Percentiles rank a stretch among this genome's conserved stretches.
These are phyloP conservation scores for Chaetura pelagica DNA, from an alignment of 2,113 vertebrate species.

Conservation along the genomic window DNA sequence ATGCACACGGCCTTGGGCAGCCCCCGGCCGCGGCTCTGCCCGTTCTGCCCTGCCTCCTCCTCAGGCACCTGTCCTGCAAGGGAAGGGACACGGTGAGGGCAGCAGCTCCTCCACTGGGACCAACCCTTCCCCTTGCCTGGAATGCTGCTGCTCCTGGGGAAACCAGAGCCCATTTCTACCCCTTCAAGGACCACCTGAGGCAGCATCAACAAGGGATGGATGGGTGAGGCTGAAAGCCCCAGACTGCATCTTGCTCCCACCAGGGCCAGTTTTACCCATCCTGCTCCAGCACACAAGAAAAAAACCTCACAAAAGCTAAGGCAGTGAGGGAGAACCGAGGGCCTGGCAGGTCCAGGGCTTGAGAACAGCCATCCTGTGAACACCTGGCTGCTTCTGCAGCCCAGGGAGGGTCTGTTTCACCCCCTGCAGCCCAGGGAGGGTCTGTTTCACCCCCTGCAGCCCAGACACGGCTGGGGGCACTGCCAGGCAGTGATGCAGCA, in stretches of 20 bases:
- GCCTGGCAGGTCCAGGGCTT: rapidly evolving
- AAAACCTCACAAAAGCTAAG: too few relatives aligned
- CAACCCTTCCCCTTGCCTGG: rapidly evolving
- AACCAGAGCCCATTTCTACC: rapidly evolving
- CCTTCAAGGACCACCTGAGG: rapidly evolving
- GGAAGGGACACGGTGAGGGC: neutral
- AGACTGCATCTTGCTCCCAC: rapidly evolving
- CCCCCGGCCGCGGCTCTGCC: constrained; percentile 77
- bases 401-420: too few relatives aligned
- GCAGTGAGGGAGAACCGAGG: rapidly evolving
- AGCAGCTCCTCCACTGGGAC: too few relatives aligned
- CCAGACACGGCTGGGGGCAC: rapidly evolving
- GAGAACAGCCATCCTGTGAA: rapidly evolving
- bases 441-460: rapidly evolving
- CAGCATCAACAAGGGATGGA: rapidly evolving
- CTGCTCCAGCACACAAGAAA: neutral
- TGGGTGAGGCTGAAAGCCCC: rapidly evolving
- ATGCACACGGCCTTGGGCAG: constrained; percentile 89
- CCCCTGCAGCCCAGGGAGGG: rapidly evolving
- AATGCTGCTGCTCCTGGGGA: rapidly evolving
- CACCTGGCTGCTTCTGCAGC: rapidly evolving
- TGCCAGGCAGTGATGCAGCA: neutral
- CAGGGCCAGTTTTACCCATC: rapidly evolving
- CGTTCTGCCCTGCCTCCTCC: constrained; percentile 79
- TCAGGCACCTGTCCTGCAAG: constrained; percentile 90